These are phyloP conservation scores for Carollia perspicillata DNA, from an alignment of 2,113 vertebrate species.

Conservation along the genomic window DNA sequence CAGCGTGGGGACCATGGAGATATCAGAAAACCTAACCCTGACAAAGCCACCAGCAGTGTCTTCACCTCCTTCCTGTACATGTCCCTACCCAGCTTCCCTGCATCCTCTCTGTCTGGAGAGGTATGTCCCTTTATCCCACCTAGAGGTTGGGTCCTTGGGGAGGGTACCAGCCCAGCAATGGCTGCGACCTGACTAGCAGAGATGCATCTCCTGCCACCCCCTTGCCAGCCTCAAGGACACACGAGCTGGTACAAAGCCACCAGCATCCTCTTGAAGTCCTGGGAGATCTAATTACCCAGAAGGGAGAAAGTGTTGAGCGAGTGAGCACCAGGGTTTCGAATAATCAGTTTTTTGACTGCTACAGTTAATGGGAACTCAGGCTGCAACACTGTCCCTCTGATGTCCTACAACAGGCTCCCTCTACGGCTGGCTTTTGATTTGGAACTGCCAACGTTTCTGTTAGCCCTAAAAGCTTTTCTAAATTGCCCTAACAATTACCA, in stretches of 20 bases:
- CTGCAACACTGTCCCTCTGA: not conserved
- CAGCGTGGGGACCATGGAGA: not conserved
- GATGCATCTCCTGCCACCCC: not conserved
- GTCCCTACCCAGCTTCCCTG: not conserved
- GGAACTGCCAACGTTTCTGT: not conserved
- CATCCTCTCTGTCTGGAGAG: not conserved
- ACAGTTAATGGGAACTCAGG: not conserved
- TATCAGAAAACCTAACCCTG: not conserved
- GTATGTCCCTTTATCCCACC: not conserved
- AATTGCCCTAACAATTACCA: not conserved
- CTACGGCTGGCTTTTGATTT: slow-evolving; percentile 31
- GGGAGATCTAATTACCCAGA: slow-evolving; percentile 35
- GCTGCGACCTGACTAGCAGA: not conserved
- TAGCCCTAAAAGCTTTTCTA: not conserved
- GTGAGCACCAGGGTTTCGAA: not conserved
- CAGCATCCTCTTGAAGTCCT: not conserved
- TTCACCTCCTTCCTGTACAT: not conserved
- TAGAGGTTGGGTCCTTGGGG: not conserved
- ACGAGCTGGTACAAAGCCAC: not conserved
- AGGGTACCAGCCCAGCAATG: not conserved
- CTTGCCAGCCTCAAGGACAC: not conserved
- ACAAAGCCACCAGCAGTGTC: not conserved
- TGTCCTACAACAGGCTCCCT: not conserved
- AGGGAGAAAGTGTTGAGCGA: not conserved
- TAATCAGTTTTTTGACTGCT: slow-evolving; percentile 36